Conservation (phyloP, 2,797 vertebrate genomes). For the Nannoperca australis region DNA sequence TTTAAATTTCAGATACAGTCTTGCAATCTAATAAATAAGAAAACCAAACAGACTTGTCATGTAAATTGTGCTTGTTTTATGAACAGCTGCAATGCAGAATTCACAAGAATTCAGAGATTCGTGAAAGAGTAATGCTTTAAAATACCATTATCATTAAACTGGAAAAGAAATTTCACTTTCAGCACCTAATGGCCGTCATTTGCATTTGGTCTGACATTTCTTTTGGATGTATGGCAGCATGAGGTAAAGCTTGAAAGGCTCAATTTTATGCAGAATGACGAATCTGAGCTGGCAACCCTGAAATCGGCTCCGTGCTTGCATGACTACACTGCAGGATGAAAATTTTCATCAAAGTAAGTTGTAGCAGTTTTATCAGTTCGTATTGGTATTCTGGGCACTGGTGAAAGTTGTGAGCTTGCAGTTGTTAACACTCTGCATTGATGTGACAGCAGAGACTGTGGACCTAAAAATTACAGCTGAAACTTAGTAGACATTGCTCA, state of each 20-base stretch:
- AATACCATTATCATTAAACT: slow-evolving; percentile 45
- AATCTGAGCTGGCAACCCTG: slow-evolving; percentile 69
- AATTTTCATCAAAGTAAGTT: slow-evolving; percentile 54
- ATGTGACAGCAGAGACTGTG: neutral
- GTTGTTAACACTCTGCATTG: slow-evolving; percentile 24
- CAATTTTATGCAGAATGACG: slow-evolving; percentile 59
- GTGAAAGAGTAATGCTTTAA: slow-evolving; percentile 25
- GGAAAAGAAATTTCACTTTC: slow-evolving; percentile 34
- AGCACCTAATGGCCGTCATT: slow-evolving; percentile 54
- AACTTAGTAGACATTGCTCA: slow-evolving; percentile 68
- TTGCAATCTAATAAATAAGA: neutral
- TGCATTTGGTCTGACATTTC: slow-evolving; percentile 57
- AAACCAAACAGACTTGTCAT: neutral
- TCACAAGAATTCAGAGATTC: slow-evolving; percentile 26
- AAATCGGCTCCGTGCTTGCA: slow-evolving; percentile 60
- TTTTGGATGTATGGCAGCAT: slow-evolving; percentile 52
- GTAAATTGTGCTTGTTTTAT: slow-evolving; percentile 16
- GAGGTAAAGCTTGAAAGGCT: slow-evolving; percentile 56
- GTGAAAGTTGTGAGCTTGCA: slow-evolving; percentile 14
- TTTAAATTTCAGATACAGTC: neutral
- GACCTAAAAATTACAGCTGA: slow-evolving; percentile 13
- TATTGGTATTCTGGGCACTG: slow-evolving; percentile 36
- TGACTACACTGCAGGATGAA: slow-evolving; percentile 57
- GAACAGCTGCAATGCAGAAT: slow-evolving; percentile 22
- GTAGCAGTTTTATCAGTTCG: slow-evolving; percentile 45